Evolutionary conservation across 2,113 vertebrate species (phyloP), one percentile per base, ranked within the genome.

Genomic region (Corydoras maculifer): DNA sequence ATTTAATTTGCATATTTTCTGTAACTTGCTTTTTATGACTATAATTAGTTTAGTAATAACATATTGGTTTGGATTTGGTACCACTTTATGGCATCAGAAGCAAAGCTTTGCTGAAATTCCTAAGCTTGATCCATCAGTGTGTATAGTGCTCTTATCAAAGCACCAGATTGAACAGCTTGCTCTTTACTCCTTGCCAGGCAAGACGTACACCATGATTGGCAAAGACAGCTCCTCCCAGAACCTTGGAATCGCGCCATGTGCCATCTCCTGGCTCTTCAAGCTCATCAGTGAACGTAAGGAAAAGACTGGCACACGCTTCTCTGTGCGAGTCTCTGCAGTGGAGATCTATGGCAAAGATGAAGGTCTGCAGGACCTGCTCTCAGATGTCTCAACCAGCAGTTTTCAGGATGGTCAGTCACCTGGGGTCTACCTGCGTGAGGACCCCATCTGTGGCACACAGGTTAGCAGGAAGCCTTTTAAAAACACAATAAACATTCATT

Each of bases 231-330:
- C 94, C 7, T 92, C 92, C 1, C 97, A 95, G 87, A 94, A 88
- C 81, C 88, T 99, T 57, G 97, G 97, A 77, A 87, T 98, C 63
- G 88, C 93, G 75, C 97, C 97, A 79, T 99, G 96, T 75, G 94
- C 96, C 83, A 97, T 99, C 84, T 97, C 96, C 76, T 99, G 97
- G 97, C 96, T 99, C 75, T 99, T 99, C 89, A 93, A 93, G 83
- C 91, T 99, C 82, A 93, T 96, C 75, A 92, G 92, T 2, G 95
- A 96, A 79, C 92, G 92, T 67, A 94, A 89, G 85, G 94, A 96
- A 84, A 92, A 94, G 87, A 93, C 89, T 0, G 92, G 94, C 61
- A 90, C 94, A 0, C 95, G 94, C 68, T 98, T 98, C 86, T 98
- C 94, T 0, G 88, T 99, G 67, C 91, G 95, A 0, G 95, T 98